phyloP scores from a whole-genome alignment of 2,888 invertebrate species.

The Acronicta aceris region DNA sequence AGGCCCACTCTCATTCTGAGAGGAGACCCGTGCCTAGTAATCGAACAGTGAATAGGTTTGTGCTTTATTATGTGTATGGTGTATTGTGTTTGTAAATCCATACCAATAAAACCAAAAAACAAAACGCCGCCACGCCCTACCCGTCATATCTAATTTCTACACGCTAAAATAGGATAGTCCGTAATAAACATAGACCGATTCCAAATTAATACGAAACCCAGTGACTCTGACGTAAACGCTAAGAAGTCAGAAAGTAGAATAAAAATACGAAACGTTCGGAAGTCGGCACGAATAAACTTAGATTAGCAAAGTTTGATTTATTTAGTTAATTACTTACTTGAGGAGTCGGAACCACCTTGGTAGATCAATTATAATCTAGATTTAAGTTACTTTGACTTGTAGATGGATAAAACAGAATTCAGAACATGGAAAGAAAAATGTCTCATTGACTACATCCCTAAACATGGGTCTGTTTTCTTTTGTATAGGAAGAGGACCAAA shows the following conservation, averaged over 20 bases:
- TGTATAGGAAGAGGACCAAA: too few relatives aligned
- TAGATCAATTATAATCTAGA: conserved; percentile 31
- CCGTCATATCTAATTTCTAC: not conserved
- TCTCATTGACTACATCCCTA: too few relatives aligned
- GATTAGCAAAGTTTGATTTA: conserved; percentile 63
- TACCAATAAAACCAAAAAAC: not conserved
- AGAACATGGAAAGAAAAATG: too few relatives aligned
- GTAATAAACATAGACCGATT: not conserved
- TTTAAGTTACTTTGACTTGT: conserved; percentile 9
- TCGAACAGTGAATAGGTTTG: too few relatives aligned
- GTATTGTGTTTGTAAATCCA: too few relatives aligned
- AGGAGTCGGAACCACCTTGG: conserved; percentile 26
- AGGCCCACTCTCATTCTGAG: too few relatives aligned
- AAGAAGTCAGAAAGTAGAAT: conserved; percentile 42
- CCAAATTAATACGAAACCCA: conserved; percentile 8
- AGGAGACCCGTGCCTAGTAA: too few relatives aligned
- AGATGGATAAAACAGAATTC: not conserved
- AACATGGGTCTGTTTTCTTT: too few relatives aligned
- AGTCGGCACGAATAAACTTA: conserved; percentile 51
- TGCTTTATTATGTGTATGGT: too few relatives aligned
- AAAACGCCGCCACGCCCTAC: not conserved
- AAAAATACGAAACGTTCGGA: conserved; percentile 44
- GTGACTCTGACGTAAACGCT: conserved; percentile 12
- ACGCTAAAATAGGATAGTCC: not conserved
- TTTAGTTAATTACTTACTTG: conserved; percentile 59